Evolutionary conservation across 2,888 invertebrate genomes (phyloP), one percentile per base, ranked within the genome.

Genomic region (Oeneis ivallda): DNA sequence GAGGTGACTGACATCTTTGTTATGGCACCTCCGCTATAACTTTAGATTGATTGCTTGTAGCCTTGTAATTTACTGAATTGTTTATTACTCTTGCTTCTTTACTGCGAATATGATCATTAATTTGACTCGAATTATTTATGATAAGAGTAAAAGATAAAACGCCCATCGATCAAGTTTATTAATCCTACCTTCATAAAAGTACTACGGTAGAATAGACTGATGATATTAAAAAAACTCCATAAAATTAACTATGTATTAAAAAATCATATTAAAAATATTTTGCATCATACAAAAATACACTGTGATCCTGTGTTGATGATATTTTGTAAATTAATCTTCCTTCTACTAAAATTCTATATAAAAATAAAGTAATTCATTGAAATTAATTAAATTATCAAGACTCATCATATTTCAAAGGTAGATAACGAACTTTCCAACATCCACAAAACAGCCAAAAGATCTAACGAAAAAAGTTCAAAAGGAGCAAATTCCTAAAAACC

Each of bases 1-100:
- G 81, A 83, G 88, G 88, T 86, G 89, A 89, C 87, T 82, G 90
- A 89, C 90, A 86, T 88, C 89, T 87, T 82, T 85, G 85, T 87
- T 86, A 84, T 80, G 75, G 75, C 69, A 66, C 66, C 67, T 65
- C 61, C 65, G 57, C 66, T 50, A 63, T 61, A 56, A 64, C 67
- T 65, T 62, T 45, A 70, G 69, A 72, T 64, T 68, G 70, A 72
- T 71, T 59, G 66, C 62, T 11, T 19, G 11, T n/a, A 17, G 52
- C 41, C 52, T 61, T 41, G 52, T 52, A 41, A 52, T 52, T 61
- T 61, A 52, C 61, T 39, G 19, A 26, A 41, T 41, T 52, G 61
- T 61, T 61, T 61, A 61, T 39, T 50, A 26, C 52, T 49, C 52
- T 13, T 39, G 39, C 37, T 41, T 7, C 19, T 49, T 15, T 37